Percentiles rank a stretch among this genome's conserved stretches.
Conservation (phyloP, 2,888 invertebrate genomes). For the Elmis aenea region DNA sequence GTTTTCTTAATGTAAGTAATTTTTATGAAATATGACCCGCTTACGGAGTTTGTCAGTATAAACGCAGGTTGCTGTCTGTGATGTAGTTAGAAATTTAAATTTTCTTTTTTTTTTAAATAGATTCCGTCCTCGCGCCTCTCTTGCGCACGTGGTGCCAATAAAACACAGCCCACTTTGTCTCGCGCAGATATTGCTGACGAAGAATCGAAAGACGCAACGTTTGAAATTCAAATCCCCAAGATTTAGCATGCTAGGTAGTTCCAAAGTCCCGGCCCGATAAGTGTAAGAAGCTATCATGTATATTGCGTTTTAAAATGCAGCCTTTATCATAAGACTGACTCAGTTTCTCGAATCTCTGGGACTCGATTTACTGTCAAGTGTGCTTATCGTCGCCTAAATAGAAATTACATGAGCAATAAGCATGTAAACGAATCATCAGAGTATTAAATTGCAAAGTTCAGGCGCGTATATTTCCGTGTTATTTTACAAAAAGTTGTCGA, state of each 20-base stretch:
- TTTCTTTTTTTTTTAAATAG: slow-evolving; percentile 25
- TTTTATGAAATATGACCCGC: too few relatives aligned
- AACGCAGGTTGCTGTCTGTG: too few relatives aligned
- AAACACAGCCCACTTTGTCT: slow-evolving; percentile 30
- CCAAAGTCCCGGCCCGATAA: slow-evolving; percentile 21
- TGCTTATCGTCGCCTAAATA: too few relatives aligned
- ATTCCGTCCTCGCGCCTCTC: slow-evolving; percentile 20
- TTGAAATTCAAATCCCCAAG: slow-evolving; percentile 31
- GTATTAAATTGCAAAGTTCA: too few relatives aligned
- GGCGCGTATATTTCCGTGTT: too few relatives aligned
- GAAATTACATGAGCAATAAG: too few relatives aligned
- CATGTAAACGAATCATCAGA: too few relatives aligned
- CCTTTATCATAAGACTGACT: slow-evolving; percentile 19
- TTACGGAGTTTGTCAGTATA: too few relatives aligned
- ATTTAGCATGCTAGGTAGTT: slow-evolving; percentile 29
- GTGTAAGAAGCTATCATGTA: slow-evolving; percentile 27
- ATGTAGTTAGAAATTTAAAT: slow-evolving; percentile 28
- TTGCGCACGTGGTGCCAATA: slow-evolving; percentile 24
- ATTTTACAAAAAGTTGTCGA: too few relatives aligned
- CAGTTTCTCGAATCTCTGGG: too few relatives aligned
- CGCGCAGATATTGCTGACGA: slow-evolving; percentile 30
- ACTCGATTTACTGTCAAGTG: too few relatives aligned
- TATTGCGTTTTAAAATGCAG: slow-evolving; percentile 23
- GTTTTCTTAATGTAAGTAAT: too few relatives aligned
- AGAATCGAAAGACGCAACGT: slow-evolving; percentile 25